Percentiles rank a stretch among this genome's conserved stretches.
phyloP scores from a whole-genome alignment of 2,888 invertebrate genomes.

The Ganaspis brasiliensis region DNA sequence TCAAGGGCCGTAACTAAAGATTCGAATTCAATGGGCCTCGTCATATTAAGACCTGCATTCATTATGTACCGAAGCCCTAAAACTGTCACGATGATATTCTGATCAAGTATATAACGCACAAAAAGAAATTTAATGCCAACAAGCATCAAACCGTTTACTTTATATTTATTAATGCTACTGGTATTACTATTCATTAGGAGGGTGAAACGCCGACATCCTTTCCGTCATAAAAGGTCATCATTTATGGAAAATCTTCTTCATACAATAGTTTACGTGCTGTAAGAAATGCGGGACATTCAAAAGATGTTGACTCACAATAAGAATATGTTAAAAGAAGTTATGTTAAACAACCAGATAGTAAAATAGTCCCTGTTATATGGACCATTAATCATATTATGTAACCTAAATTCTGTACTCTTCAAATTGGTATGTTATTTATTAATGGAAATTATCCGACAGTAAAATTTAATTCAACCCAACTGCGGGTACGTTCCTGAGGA shows the following conservation, averaged over 20 bases:
- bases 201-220: not conserved
- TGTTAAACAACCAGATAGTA: too few relatives aligned
- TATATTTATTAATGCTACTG: constrained; percentile 11
- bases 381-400: too few relatives aligned
- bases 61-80: constrained; percentile 2
- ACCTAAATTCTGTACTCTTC: too few relatives aligned
- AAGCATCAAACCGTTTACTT: not conserved
- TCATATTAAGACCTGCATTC: constrained; percentile 24
- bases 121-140: constrained; percentile 8
- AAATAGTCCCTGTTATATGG: too few relatives aligned
- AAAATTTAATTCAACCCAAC: too few relatives aligned
- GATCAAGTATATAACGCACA: not conserved
- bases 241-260: not conserved
- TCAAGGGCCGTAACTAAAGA: constrained; percentile 33
- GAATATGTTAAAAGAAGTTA: too few relatives aligned
- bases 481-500: constrained; percentile 13
- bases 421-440: too few relatives aligned
- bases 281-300: too few relatives aligned
- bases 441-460: too few relatives aligned
- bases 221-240: not conserved
- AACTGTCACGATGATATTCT: not conserved
- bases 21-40: constrained; percentile 24
- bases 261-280: too few relatives aligned
- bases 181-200: constrained; percentile 9
- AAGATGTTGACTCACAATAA: too few relatives aligned